These are phyloP conservation scores for Ochropleura plecta DNA, from an alignment of 2,888 invertebrate genomes.

Conservation along the genomic window DNA sequence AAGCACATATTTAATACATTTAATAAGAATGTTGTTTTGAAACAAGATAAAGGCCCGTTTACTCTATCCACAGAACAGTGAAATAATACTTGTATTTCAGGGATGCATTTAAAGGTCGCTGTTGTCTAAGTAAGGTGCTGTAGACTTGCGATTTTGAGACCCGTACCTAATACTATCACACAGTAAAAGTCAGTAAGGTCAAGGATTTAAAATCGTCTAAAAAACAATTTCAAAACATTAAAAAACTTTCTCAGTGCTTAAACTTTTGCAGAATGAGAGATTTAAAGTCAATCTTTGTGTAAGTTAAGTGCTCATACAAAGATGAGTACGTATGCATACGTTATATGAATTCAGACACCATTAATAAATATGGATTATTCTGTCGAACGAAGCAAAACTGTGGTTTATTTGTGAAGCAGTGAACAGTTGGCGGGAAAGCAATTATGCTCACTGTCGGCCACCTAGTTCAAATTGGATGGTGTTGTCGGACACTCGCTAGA, in stretches of 20 bases:
- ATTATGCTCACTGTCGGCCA: conserved; percentile 58
- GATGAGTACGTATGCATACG: no score
- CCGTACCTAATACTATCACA: no score
- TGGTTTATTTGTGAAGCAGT: conserved; percentile 59
- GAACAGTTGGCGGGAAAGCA: conserved; percentile 61
- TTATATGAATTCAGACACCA: conserved; percentile 4
- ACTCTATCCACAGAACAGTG: no score
- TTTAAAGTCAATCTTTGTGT: not conserved
- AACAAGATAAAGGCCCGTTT: no score
- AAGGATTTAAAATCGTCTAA: no score
- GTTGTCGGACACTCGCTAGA: conserved; percentile 44
- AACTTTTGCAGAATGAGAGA: not conserved
- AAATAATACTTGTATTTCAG: no score
- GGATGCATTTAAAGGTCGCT: not conserved
- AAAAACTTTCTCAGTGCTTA: not conserved
- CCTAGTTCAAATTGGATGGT: conserved; percentile 55
- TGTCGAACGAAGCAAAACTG: conserved; percentile 43
- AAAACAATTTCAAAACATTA: not conserved
- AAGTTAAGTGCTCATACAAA: not conserved
- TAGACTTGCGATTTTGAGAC: not conserved
- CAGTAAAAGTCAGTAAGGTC: no score
- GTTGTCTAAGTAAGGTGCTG: not conserved
- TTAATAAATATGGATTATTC: conserved; percentile 47
- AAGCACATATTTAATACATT: no score
- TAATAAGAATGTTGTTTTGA: no score